A percentile compares a stretch with the other conserved stretches of the same genome.
These are phyloP conservation scores for Agelastica alni DNA, from an alignment of 2,888 invertebrate genomes.

Conservation along the genomic window DNA sequence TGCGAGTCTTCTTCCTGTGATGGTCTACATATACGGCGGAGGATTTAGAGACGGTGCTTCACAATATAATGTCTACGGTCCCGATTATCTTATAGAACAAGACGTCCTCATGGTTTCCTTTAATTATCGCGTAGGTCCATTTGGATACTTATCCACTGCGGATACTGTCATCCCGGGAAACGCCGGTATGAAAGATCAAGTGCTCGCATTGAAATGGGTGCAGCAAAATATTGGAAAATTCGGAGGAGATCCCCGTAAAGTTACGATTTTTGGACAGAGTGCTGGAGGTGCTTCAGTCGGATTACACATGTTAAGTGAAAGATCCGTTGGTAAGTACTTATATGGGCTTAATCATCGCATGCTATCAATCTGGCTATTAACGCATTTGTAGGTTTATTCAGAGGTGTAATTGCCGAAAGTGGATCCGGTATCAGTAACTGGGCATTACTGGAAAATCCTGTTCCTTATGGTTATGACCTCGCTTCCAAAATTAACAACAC, in stretches of 20 bases:
- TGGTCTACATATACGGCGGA: slow-evolving; percentile 52
- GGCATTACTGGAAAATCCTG: slow-evolving; percentile 22
- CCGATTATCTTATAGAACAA: slow-evolving; percentile 46
- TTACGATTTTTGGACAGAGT: slow-evolving; percentile 38
- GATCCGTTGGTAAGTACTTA: slow-evolving; percentile 27
- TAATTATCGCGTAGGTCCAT: slow-evolving; percentile 48
- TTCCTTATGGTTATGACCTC: slow-evolving; percentile 27
- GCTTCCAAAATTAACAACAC: slow-evolving; percentile 23
- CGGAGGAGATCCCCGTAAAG: slow-evolving; percentile 36
- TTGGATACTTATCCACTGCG: slow-evolving; percentile 41
- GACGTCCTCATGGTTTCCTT: slow-evolving; percentile 46
- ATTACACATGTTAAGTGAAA: slow-evolving; percentile 31
- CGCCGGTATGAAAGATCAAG: slow-evolving; percentile 37
- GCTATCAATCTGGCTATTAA: too few species aligned
- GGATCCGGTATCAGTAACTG: slow-evolving; percentile 30
- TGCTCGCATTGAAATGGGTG: slow-evolving; percentile 37
- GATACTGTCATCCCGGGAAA: slow-evolving; percentile 36
- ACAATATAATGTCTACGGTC: slow-evolving; percentile 53
- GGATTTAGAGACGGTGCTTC: slow-evolving; percentile 45
- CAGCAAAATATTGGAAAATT: slow-evolving; percentile 36
- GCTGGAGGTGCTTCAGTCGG: slow-evolving; percentile 38
- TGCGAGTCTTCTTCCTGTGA: slow-evolving; percentile 42
- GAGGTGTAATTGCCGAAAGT: slow-evolving; percentile 35
- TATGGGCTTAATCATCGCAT: too few species aligned
- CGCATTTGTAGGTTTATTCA: slow-evolving; percentile 35